Base-by-base conservation (phyloP, 2,888 invertebrate species). In the Magallana nippona region DNA sequence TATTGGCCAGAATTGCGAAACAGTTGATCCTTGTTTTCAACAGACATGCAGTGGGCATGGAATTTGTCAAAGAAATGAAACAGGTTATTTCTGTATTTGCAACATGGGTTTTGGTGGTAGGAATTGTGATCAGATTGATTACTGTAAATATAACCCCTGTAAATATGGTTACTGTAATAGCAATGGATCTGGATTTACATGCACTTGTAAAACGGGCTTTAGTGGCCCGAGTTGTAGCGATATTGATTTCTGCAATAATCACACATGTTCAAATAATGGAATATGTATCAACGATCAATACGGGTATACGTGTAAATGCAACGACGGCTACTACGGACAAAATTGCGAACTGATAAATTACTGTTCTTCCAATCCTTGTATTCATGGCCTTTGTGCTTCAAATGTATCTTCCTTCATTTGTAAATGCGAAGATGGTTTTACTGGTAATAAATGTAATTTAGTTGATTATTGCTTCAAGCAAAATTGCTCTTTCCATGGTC, bases 41-140 rank as follows among this genome's bases (percentile, higher is more conserved):
- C 78, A 78, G 19, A 22, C 78, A n/a, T 78, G 78, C 56, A 55
- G n/a, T 55, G 19, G 22, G 44, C 55, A 78, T 55, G 78, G 78
- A 2, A 17, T 2, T 55, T 78, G 78, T 55, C n/a, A 22, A n/a
- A 78, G 22, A 10, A 55, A 78, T 55, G 22, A 55, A 2, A 55
- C 55, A 55, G 19, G 32, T 55, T 79, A 79, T 82, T 11, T 44
- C 13, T 84, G 84, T 22, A 56, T 55, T 10, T 84, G 84, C 57
- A 57, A 56, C 19, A 32, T 22, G 15, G 84, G 84, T 5, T 79
- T 55, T 57, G 44, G 63, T 11, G 84, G 84, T 22, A 79, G 44
- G 8, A 17, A 62, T n/a, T 84, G 84, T 62, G 84, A 84, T 32
- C 55, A 57, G 11, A 19, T 62, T 19, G 15, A 58, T 13, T 71